Evolutionary conservation across 2,888 invertebrate species (phyloP).

Genomic region (Palloptera scutellata): DNA sequence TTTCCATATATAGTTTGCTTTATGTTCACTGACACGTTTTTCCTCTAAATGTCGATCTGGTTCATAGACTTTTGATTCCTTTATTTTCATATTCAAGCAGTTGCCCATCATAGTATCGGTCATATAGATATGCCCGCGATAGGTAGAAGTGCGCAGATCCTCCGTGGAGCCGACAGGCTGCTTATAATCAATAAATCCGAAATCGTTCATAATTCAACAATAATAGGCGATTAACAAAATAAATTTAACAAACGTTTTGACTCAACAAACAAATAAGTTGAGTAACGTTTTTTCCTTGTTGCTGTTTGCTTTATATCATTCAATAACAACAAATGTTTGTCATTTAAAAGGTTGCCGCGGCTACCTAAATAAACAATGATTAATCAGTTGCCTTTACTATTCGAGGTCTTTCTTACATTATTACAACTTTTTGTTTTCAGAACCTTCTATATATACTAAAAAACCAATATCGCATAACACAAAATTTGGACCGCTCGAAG

Average conservation of each 20-base stretch:
- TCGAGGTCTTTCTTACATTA: too few relatives aligned
- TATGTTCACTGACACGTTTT: slow-evolving; percentile 44
- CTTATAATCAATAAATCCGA: slow-evolving; percentile 54
- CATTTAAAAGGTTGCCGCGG: too few relatives aligned
- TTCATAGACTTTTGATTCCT: slow-evolving; percentile 42
- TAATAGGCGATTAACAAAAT: not conserved
- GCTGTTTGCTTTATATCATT: too few relatives aligned
- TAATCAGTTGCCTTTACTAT: too few relatives aligned
- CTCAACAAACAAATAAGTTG: too few relatives aligned
- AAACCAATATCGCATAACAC: slow-evolving; percentile 44
- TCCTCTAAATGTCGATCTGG: slow-evolving; percentile 47
- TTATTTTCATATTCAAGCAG: slow-evolving; percentile 41
- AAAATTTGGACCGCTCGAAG: slow-evolving; percentile 51
- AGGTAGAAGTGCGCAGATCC: slow-evolving; percentile 58
- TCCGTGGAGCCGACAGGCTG: slow-evolving; percentile 45
- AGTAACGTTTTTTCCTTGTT: too few relatives aligned
- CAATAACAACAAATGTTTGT: too few relatives aligned
- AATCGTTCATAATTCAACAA: slow-evolving; percentile 45
- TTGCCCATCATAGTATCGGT: slow-evolving; percentile 48
- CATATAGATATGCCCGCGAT: slow-evolving; percentile 51
- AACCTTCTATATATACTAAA: slow-evolving; percentile 44
- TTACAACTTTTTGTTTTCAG: slow-evolving; percentile 33
- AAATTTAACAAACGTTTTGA: too few relatives aligned
- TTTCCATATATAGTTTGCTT: slow-evolving; percentile 51
- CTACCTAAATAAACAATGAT: too few relatives aligned